Conservation (phyloP, 2,888 invertebrate species). For the Adelognathus sp. region DNA sequence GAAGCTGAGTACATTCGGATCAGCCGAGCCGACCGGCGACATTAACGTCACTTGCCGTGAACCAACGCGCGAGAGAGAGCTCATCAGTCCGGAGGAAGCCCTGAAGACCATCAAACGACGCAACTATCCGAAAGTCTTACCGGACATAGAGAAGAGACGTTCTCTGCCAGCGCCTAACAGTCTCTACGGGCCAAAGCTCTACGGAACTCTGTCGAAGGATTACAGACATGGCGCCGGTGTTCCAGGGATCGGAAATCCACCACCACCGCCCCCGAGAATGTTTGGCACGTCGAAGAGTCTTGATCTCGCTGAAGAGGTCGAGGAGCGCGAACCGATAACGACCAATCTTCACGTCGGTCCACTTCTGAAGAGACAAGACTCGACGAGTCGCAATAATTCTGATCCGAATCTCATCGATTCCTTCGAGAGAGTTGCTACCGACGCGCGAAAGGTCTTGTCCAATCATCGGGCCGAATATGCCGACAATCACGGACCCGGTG, state of each 20-base stretch:
- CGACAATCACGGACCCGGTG: slow-evolving; percentile 71
- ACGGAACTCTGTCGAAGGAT: slow-evolving; percentile 68
- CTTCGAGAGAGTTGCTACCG: slow-evolving; percentile 64
- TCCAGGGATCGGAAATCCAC: slow-evolving; percentile 62
- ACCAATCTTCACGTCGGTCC: slow-evolving; percentile 78
- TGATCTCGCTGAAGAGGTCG: slow-evolving; percentile 72
- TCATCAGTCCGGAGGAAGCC: slow-evolving; percentile 87
- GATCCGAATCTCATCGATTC: slow-evolving; percentile 73
- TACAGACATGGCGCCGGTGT: slow-evolving; percentile 64
- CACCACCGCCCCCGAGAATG: slow-evolving; percentile 89
- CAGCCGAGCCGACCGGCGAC: slow-evolving; percentile 76
- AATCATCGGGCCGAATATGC: slow-evolving; percentile 66
- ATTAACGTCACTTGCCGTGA: slow-evolving; percentile 90
- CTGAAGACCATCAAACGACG: slow-evolving; percentile 88
- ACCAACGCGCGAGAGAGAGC: slow-evolving; percentile 72
- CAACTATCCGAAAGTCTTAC: slow-evolving; percentile 93
- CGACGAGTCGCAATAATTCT: slow-evolving; percentile 68
- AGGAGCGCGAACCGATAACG: slow-evolving; percentile 72
- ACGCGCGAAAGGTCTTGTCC: slow-evolving; percentile 59
- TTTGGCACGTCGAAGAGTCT: slow-evolving; percentile 77
- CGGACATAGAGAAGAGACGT: slow-evolving; percentile 84
- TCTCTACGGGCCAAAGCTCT: slow-evolving; percentile 68
- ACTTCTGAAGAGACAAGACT: slow-evolving; percentile 71
- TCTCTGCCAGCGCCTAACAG: slow-evolving; percentile 76
- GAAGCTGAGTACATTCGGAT: slow-evolving; percentile 73